Evolutionary conservation across 1,140 invertebrate genomes (phyloP).

Genomic region (Caenorhabditis latens): DNA sequence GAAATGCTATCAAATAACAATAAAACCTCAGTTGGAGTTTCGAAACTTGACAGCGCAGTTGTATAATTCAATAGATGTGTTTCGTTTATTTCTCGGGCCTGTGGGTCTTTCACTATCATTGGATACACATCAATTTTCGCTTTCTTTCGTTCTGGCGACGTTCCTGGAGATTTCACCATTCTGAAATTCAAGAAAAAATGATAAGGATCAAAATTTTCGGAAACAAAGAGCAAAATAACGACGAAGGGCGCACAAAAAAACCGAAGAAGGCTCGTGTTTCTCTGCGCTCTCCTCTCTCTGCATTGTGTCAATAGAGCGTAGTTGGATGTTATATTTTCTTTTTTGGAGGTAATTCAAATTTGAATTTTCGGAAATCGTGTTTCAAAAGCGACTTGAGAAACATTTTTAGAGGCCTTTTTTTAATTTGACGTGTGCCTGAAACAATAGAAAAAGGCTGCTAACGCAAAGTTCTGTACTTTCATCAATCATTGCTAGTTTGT

Average conservation of each 20-base stretch:
- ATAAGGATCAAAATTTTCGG: neutral
- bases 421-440: too few relatives aligned
- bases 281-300: slow-evolving; percentile 4
- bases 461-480: too few relatives aligned
- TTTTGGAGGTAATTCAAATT: neutral
- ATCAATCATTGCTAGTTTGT: too few relatives aligned
- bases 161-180: slow-evolving; percentile 43
- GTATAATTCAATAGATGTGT: slow-evolving; percentile 5
- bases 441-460: too few relatives aligned
- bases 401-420: too few relatives aligned
- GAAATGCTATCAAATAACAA: neutral
- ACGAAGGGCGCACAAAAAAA: neutral
- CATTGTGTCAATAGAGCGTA: neutral
- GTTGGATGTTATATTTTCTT: neutral
- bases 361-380: too few relatives aligned
- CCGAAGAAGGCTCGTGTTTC: neutral
- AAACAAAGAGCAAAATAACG: neutral
- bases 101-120: slow-evolving; percentile 28
- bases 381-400: too few relatives aligned
- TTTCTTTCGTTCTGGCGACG: slow-evolving; percentile 17
- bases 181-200: neutral
- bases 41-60: slow-evolving; percentile 16
- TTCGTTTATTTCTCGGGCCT: slow-evolving; percentile 14
- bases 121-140: slow-evolving; percentile 6
- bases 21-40: slow-evolving; percentile 39